Percentiles rank a stretch among this genome's conserved stretches.
Conservation (phyloP, 2,113 vertebrate genomes). For the Tichodroma muraria region DNA sequence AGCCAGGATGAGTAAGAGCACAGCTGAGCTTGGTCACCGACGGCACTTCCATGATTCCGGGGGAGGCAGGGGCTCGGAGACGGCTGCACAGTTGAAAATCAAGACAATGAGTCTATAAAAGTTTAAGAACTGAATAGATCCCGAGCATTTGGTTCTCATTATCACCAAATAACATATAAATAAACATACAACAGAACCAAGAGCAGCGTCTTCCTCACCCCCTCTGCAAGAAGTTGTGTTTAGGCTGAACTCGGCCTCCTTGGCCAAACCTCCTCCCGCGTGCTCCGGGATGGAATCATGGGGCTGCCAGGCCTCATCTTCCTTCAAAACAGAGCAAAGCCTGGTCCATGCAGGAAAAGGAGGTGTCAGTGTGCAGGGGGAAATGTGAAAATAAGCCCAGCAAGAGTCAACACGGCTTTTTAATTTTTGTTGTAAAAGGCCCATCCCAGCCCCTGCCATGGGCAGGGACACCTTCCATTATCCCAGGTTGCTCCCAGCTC, state of each 20-base stretch:
- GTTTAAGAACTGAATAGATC: slow-evolving; percentile 51
- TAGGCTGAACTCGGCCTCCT: background rate
- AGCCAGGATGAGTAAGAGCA: slow-evolving; percentile 56
- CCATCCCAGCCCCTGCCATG: background rate
- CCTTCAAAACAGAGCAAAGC: background rate
- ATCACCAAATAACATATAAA: slow-evolving; percentile 59
- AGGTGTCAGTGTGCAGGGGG: background rate
- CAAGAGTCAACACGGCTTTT: accelerated
- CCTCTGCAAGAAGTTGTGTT: background rate
- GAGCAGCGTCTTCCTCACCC: background rate
- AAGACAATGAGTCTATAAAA: slow-evolving; percentile 62
- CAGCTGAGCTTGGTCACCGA: slow-evolving; percentile 28
- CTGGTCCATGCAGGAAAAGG: background rate
- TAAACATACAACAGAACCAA: slow-evolving; percentile 50
- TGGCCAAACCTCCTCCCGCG: background rate
- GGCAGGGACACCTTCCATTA: background rate
- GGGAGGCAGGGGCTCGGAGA: slow-evolving; percentile 20
- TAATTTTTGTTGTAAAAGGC: background rate
- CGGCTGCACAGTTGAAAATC: slow-evolving; percentile 11
- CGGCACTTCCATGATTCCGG: background rate
- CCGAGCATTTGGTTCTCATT: slow-evolving; percentile 44
- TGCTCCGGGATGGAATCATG: accelerated
- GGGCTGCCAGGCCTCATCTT: background rate
- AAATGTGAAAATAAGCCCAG: background rate
- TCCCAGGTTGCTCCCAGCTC: background rate